phyloP scores from a whole-genome alignment of 1,140 invertebrate genomes.

The Trichonephila inaurata region DNA sequence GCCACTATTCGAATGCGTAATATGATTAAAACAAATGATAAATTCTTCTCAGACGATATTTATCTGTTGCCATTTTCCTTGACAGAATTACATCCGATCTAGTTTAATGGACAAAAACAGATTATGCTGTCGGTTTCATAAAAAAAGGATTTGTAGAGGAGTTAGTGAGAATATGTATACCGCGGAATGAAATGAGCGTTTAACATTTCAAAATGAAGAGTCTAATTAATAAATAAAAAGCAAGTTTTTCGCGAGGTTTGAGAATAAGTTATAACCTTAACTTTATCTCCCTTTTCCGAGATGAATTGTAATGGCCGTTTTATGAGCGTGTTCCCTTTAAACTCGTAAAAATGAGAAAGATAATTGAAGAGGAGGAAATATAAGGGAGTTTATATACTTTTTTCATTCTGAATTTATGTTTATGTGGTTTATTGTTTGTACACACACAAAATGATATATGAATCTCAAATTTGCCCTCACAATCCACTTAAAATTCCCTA shows the following conservation, averaged over 20 bases:
- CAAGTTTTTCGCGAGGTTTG: background rate
- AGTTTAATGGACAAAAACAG: background rate
- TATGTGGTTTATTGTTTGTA: background rate
- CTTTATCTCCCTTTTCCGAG: background rate
- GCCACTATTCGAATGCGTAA: background rate
- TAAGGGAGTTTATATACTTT: background rate
- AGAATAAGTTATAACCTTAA: background rate
- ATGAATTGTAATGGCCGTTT: background rate
- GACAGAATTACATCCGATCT: background rate
- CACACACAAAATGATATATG: background rate
- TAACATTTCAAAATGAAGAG: background rate
- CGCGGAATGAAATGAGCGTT: background rate
- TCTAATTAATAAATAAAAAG: constrained; percentile 46
- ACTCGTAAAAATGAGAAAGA: background rate
- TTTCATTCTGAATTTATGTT: background rate
- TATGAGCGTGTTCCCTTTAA: background rate
- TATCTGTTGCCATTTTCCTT: constrained; percentile 28
- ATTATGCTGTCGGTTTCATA: background rate
- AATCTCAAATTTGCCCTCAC: background rate
- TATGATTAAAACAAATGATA: background rate
- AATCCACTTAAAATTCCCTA: background rate
- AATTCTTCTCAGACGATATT: background rate
- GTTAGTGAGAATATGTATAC: background rate
- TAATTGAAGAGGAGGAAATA: background rate
- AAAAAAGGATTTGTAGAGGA: background rate